Conservation (phyloP, 2,797 vertebrate species). For the Lepilemur ruficaudatus region DNA sequence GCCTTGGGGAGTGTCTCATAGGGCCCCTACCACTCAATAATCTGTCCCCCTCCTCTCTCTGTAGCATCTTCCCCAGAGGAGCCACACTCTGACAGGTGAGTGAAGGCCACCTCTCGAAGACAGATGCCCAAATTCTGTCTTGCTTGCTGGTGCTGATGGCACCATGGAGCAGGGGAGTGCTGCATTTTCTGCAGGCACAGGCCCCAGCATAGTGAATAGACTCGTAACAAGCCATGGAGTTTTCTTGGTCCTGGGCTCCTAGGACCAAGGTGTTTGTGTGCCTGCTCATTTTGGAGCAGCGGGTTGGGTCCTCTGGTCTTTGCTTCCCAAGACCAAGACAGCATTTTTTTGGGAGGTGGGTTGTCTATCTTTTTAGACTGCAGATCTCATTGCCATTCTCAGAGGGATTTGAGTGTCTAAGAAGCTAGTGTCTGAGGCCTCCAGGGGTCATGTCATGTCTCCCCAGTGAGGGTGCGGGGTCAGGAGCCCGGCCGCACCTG, state of each 20-base stretch:
- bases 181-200: neutral
- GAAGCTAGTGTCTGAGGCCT: conserved; percentile 66
- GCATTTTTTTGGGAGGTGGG: conserved; percentile 7
- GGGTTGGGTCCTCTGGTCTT: conserved; percentile 20
- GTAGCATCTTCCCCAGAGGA: conserved; percentile 89
- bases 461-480: conserved; percentile 89
- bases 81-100: conserved; percentile 89
- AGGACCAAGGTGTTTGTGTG: neutral
- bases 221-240: neutral
- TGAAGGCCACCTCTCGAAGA: conserved; percentile 27
- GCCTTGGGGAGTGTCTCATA: neutral
- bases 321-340: neutral
- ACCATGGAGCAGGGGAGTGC: neutral
- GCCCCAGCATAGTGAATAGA: neutral
- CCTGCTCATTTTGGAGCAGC: neutral
- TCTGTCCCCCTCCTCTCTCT: conserved; percentile 31
- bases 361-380: neutral
- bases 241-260: neutral
- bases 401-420: conserved; percentile 47
- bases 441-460: conserved; percentile 80
- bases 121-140: neutral
- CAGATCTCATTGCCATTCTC: conserved; percentile 2
- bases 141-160: neutral
- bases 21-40: neutral
- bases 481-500: conserved; percentile 89